A percentile compares a stretch with the other conserved stretches of the same genome.
Conservation (phyloP, 2,797 vertebrate genomes). For the Euphonia xanthogaster region DNA sequence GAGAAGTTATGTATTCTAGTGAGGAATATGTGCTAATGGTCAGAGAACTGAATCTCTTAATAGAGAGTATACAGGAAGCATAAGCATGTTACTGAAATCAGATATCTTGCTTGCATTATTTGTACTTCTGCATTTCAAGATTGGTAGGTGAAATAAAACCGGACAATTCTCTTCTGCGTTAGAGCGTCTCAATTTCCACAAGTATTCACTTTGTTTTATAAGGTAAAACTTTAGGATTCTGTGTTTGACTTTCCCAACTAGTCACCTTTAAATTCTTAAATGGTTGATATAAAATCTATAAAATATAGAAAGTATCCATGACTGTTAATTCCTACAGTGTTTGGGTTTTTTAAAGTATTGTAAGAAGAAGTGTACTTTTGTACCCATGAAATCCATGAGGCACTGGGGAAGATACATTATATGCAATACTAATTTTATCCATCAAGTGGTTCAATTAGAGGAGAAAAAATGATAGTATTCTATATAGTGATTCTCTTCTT, state of each 20-base stretch:
- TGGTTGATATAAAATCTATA: neutral
- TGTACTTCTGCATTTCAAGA: neutral
- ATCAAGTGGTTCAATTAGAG: neutral
- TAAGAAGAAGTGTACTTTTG: neutral
- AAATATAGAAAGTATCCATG: neutral
- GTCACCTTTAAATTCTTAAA: neutral
- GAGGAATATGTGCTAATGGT: neutral
- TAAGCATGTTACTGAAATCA: neutral
- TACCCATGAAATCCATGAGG: neutral
- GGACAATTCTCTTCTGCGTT: neutral
- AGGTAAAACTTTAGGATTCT: neutral
- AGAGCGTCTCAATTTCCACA: accelerated
- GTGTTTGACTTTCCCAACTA: neutral
- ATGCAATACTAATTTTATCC: neutral
- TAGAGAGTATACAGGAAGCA: neutral
- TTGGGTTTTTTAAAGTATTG: neutral
- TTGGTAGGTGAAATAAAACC: neutral
- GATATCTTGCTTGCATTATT: neutral
- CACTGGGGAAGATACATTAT: neutral
- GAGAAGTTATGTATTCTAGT: neutral
- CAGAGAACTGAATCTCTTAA: neutral
- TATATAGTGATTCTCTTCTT: neutral
- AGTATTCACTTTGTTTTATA: neutral
- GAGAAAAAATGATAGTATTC: neutral
- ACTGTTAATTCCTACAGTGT: conserved; percentile 35